Conservation (phyloP, 1,140 invertebrate genomes). For the Himalopsyche phryganea region DNA sequence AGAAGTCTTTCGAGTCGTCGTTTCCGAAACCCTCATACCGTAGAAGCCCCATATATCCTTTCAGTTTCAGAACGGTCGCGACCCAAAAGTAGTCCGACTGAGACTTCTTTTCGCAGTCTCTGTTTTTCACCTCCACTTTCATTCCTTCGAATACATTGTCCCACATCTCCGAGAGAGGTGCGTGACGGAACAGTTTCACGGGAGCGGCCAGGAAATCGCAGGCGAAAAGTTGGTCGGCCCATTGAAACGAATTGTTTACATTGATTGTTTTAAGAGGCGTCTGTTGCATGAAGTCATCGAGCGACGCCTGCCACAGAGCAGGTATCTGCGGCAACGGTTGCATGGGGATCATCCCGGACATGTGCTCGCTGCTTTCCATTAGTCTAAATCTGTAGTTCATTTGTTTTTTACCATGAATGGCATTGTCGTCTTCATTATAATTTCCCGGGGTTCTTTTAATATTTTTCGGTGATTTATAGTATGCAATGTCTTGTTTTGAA, state of each 20-base stretch:
- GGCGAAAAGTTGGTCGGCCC: conserved; percentile 71
- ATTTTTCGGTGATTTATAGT: conserved; percentile 10
- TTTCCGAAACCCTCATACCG: conserved; percentile 92
- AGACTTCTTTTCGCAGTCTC: conserved; percentile 76
- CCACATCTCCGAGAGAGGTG: conserved; percentile 88
- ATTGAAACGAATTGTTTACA: conserved; percentile 74
- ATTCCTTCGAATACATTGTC: conserved; percentile 89
- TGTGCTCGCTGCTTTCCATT: conserved; percentile 49
- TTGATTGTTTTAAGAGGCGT: conserved; percentile 38
- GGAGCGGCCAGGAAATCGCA: conserved; percentile 79
- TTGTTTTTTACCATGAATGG: conserved; percentile 33
- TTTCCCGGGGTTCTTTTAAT: conserved; percentile 3
- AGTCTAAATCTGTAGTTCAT: conserved; percentile 48
- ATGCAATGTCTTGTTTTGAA: conserved; percentile 52
- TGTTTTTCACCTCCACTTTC: conserved; percentile 94
- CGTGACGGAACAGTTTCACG: conserved; percentile 88
- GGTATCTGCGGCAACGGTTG: conserved; percentile 49
- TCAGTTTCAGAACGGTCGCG: conserved; percentile 85
- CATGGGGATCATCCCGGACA: conserved; percentile 48
- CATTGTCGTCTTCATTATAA: conserved; percentile 9
- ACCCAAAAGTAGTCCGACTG: conserved; percentile 92
- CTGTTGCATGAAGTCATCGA: conserved; percentile 20
- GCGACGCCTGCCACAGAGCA: conserved; percentile 38
- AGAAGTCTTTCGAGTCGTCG: conserved; percentile 87
- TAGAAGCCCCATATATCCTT: conserved; percentile 88